phyloP scores from a whole-genome alignment of 2,797 vertebrate species.

The Staurois parvus region DNA sequence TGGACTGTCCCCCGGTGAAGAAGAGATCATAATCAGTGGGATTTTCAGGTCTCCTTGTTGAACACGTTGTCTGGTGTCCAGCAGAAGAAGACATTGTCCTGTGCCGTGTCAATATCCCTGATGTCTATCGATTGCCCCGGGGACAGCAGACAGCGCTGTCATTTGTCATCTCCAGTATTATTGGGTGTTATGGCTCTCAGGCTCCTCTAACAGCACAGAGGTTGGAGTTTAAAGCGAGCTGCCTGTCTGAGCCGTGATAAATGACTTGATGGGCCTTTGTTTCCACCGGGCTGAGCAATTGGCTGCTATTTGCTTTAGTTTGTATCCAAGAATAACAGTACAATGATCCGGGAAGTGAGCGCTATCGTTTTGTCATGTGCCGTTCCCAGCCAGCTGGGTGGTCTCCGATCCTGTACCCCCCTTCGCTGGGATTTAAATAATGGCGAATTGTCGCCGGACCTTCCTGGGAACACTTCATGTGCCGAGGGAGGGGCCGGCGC shows the following conservation, averaged over 20 bases:
- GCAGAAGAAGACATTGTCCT: conserved; percentile 67
- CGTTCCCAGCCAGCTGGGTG: conserved; percentile 87
- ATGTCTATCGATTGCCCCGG: conserved; percentile 95
- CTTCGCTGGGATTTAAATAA: conserved; percentile 75
- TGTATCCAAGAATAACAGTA: conserved; percentile 96
- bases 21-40: too few species aligned
- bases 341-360: conserved; percentile 87
- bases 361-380: conserved; percentile 87
- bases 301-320: conserved; percentile 96
- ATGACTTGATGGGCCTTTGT: conserved; percentile 91
- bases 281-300: conserved; percentile 91
- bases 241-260: conserved; percentile 92
- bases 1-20: too few species aligned
- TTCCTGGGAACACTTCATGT: too few species aligned
- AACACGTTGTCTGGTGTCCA: too few species aligned
- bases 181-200: conserved; percentile 95
- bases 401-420: conserved; percentile 79
- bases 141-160: conserved; percentile 89
- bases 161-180: conserved; percentile 99
- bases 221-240: conserved; percentile 84
- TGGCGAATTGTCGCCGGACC: too few species aligned
- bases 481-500: too few species aligned
- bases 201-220: conserved; percentile 86
- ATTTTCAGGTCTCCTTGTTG: too few species aligned
- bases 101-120: conserved; percentile 88